Evolutionary conservation across 2,113 vertebrate species (phyloP).

Genomic region (Tachysurus fulvidraco): DNA sequence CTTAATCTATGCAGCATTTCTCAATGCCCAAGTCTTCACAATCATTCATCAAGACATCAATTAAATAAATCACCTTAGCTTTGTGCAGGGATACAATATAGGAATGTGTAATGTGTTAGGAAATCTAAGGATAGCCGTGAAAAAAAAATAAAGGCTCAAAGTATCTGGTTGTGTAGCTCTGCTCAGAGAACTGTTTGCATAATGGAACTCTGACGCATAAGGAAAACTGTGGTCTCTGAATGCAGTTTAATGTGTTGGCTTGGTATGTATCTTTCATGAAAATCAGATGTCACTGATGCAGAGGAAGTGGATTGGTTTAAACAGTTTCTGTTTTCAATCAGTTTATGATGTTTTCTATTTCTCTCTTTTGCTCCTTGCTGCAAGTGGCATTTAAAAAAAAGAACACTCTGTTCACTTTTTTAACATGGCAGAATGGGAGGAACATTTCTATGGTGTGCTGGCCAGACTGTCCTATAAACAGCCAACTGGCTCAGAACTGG

Average conservation of each 20-base stretch:
- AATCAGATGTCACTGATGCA: not conserved
- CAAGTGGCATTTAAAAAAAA: not conserved
- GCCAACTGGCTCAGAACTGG: conserved; percentile 1
- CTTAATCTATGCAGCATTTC: conserved; percentile 18
- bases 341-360: not conserved
- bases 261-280: not conserved
- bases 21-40: not conserved
- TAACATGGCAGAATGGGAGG: conserved; percentile 2
- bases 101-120: not conserved
- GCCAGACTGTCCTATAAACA: conserved; percentile 26
- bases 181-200: conserved; percentile 23
- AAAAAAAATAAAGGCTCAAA: not conserved
- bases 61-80: conserved; percentile 18
- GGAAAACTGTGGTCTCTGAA: not conserved
- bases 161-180: not conserved
- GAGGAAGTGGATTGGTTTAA: not conserved
- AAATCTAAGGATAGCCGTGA: not conserved
- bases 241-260: not conserved
- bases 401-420: conserved; percentile 31
- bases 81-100: not conserved
- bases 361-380: conserved; percentile 5
- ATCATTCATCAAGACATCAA: conserved; percentile 11
- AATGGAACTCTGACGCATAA: not conserved
- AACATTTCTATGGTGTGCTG: conserved; percentile 35
- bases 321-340: not conserved